phyloP scores from a whole-genome alignment of 2,888 invertebrate genomes.

The Agrotis segetum region DNA sequence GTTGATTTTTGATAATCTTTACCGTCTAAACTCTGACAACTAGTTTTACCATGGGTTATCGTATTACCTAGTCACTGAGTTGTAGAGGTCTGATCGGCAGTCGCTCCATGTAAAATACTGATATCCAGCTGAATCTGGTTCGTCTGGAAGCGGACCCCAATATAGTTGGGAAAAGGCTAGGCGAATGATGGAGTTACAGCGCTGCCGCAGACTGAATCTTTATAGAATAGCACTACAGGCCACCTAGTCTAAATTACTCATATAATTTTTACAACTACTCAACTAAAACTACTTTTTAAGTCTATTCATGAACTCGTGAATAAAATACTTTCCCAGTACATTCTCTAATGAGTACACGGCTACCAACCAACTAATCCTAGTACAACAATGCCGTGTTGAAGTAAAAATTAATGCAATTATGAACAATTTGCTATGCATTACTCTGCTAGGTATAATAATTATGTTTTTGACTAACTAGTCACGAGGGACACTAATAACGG shows the following conservation, averaged over 20 bases:
- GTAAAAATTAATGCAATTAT: constrained; percentile 31
- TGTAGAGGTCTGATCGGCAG: too few species aligned
- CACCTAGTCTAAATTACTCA: neutral
- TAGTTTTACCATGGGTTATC: too few species aligned
- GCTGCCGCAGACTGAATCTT: too few species aligned
- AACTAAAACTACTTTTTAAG: neutral
- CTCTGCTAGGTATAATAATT: neutral
- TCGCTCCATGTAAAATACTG: too few species aligned
- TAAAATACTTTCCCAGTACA: constrained; percentile 16
- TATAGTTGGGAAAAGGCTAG: too few species aligned
- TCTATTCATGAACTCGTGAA: constrained; percentile 32
- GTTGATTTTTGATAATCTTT: too few species aligned
- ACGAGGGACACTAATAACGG: neutral
- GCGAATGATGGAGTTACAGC: too few species aligned
- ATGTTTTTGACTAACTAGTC: constrained; percentile 7
- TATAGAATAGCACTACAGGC: too few species aligned
- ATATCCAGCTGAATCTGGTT: too few species aligned
- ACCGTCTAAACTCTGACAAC: too few species aligned
- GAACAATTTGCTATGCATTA: constrained; percentile 42
- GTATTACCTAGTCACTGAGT: too few species aligned
- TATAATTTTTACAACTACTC: neutral
- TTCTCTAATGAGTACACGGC: constrained; percentile 24
- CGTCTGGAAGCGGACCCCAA: too few species aligned
- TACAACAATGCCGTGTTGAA: constrained; percentile 6
- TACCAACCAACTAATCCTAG: constrained; percentile 22